These are phyloP conservation scores for Pseudochromis fuscus DNA, from an alignment of 2,797 vertebrate genomes.

Conservation along the genomic window DNA sequence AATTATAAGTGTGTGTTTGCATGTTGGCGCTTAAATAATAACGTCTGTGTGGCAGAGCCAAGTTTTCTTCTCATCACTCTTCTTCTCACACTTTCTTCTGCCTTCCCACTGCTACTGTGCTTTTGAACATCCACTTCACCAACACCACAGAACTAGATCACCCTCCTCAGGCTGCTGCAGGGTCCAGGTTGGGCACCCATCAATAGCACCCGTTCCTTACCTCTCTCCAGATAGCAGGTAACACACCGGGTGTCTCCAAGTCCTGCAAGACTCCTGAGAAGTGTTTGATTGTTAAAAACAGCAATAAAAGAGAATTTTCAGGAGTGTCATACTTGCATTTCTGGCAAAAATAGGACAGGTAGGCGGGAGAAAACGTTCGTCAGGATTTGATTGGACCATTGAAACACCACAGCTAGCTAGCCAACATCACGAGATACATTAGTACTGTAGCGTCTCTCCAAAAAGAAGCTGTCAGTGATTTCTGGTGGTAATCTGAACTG, in stretches of 20 bases:
- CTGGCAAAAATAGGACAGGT: too few species aligned
- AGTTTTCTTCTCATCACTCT: conserved; percentile 51
- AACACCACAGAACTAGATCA: neutral
- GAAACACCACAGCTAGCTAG: too few species aligned
- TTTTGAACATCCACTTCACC: conserved; percentile 29
- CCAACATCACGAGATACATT: too few species aligned
- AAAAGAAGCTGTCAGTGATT: too few species aligned
- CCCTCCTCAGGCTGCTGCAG: conserved; percentile 1
- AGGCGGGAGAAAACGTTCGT: too few species aligned
- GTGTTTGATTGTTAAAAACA: neutral
- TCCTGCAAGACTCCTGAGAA: conserved; percentile 2
- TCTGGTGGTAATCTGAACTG: too few species aligned
- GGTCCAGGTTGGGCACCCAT: conserved; percentile 17
- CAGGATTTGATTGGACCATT: too few species aligned
- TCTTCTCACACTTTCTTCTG: conserved; percentile 14
- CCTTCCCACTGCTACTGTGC: conserved; percentile 12
- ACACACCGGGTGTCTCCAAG: neutral
- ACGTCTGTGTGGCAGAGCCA: conserved; percentile 39
- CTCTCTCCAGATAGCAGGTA: neutral
- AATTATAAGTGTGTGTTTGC: conserved; percentile 36
- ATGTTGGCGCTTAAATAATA: conserved; percentile 34
- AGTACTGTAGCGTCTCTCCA: too few species aligned
- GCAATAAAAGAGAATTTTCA: too few species aligned
- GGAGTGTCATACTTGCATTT: too few species aligned
- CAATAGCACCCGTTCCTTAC: too few species aligned